phyloP scores from a whole-genome alignment of 2,113 vertebrate species.

The Myodes glareolus region DNA sequence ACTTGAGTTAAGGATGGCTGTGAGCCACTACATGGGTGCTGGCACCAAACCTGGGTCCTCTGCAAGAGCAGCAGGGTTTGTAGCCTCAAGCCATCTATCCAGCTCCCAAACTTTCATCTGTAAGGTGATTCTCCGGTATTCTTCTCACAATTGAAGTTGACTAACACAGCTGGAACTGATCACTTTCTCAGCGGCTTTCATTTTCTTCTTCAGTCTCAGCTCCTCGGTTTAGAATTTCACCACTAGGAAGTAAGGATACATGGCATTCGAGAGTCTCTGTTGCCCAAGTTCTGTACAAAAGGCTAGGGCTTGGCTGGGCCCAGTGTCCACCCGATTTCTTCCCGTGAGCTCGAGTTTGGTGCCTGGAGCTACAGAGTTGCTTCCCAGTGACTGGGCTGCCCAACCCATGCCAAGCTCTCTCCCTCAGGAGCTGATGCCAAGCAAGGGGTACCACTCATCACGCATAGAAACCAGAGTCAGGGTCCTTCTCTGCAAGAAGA shows the following conservation, averaged over 20 bases:
- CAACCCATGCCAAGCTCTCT: background rate
- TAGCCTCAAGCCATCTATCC: too few species aligned
- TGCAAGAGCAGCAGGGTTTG: background rate
- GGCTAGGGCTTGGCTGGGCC: background rate
- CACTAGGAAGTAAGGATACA: fast-evolving
- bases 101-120: background rate
- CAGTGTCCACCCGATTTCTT: background rate
- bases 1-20: background rate
- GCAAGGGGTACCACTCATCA: background rate
- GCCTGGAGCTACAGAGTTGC: background rate
- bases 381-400: background rate
- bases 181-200: background rate
- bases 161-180: background rate
- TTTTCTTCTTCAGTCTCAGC: background rate
- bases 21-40: background rate
- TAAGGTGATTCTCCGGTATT: too few species aligned
- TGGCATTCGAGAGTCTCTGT: background rate
- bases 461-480: background rate
- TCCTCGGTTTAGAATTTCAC: background rate
- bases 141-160: background rate
- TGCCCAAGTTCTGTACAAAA: background rate
- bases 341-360: background rate
- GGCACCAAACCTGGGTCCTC: background rate
- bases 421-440: background rate
- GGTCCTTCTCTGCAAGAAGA: background rate